Percentiles rank a stretch among this genome's conserved stretches.
Evolutionary conservation across 1,140 invertebrate genomes (phyloP).

Genomic region (Delia radicum): DNA sequence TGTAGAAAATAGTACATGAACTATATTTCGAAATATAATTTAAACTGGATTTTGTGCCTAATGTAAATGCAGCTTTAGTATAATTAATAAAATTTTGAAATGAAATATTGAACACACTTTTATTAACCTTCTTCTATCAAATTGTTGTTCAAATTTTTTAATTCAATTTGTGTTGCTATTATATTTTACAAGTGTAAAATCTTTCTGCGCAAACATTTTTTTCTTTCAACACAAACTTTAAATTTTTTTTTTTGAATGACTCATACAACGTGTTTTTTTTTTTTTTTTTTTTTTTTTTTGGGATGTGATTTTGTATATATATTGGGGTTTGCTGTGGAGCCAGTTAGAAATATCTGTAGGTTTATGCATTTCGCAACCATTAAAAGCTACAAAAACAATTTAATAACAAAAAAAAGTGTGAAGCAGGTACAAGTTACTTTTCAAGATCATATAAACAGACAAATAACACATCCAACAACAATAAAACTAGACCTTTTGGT

Average conservation of each 20-base stretch:
- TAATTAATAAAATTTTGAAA: too few relatives aligned
- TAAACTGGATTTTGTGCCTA: too few relatives aligned
- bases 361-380: slow-evolving; percentile 11
- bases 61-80: too few relatives aligned
- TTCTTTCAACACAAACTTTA: neutral
- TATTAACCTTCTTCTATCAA: too few relatives aligned
- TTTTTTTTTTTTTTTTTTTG: neutral
- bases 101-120: too few relatives aligned
- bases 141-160: too few relatives aligned
- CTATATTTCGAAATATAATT: too few relatives aligned
- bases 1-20: too few relatives aligned
- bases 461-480: neutral
- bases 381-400: neutral
- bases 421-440: slow-evolving; percentile 1
- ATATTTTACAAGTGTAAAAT: too few relatives aligned
- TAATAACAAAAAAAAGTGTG: neutral
- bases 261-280: neutral
- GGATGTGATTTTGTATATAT: neutral
- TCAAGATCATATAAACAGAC: slow-evolving; percentile 10
- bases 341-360: neutral
- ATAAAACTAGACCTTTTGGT: neutral
- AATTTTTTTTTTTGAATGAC: neutral
- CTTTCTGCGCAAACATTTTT: neutral
- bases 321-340: neutral
- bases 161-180: too few relatives aligned